Evolutionary conservation across 2,888 invertebrate species (phyloP), one percentile per base, ranked within the genome.

Genomic region (Labia minor): DNA sequence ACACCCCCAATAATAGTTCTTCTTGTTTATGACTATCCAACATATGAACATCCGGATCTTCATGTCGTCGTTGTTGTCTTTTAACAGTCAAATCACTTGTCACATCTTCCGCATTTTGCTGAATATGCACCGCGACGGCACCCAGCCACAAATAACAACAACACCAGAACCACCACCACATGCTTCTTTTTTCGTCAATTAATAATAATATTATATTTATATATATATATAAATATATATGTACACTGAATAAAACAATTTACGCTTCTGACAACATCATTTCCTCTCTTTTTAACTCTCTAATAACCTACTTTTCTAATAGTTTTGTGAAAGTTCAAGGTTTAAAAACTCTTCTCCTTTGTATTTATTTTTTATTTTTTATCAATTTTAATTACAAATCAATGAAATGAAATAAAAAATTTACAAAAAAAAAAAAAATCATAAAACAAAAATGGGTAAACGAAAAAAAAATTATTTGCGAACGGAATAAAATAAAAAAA

Each of bases 241-340:
- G n/a, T n/a, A n/a, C n/a, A n/a, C n/a, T n/a, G n/a, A n/a, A n/a
- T n/a, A n/a, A n/a, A n/a, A n/a, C n/a, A n/a, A n/a, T n/a, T n/a
- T n/a, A n/a, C n/a, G n/a, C n/a, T n/a, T n/a, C 49, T 14, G 49
- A 49, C 8, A 16, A 49, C 49, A 49, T n/a, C 49, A 49, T 49
- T 49, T 49, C 49, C 49, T 49, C 33, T 33, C 33, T 33, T 11
- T n/a, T 26, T 16, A 49, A 49, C 49, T 49, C 49, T 49, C 49
- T 49, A 49, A 14, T 49, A 49, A 49, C 49, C 49, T 49, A 49
- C 49, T 49, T 49, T 10, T 10, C 16, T 4, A 14, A 49, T 49
- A 49, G 49, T 49, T 49, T 49, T 14, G 49, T 49, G 49, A 49
- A 49, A 49, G 49, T 49, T 49, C 49, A 49, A 49, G 49, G 49